Evolutionary conservation across 2,113 vertebrate genomes (phyloP).

Genomic region (Oenanthe melanoleuca): DNA sequence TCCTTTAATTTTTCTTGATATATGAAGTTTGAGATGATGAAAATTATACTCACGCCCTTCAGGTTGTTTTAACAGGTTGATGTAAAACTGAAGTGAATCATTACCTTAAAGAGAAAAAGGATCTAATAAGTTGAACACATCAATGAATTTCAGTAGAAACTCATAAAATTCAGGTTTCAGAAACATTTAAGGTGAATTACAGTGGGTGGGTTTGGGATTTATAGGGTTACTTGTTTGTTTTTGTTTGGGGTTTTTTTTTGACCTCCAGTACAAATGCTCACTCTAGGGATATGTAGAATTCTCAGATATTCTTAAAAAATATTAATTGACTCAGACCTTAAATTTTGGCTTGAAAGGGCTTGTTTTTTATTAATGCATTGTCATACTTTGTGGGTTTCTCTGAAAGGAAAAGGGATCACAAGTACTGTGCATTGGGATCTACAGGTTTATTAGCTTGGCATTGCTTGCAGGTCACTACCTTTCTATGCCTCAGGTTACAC

Average conservation of each 20-base stretch:
- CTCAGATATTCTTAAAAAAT: neutral
- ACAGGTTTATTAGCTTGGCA: neutral
- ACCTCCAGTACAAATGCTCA: neutral
- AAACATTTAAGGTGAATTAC: neutral
- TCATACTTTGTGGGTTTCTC: neutral
- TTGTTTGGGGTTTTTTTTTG: neutral
- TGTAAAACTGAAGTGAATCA: neutral
- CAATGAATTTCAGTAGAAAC: neutral
- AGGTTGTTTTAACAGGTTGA: neutral
- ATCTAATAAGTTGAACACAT: neutral
- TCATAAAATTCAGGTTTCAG: neutral
- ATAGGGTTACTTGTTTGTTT: fast-evolving
- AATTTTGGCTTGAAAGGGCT: neutral
- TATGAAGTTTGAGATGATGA: neutral
- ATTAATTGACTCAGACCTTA: neutral
- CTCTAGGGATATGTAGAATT: neutral
- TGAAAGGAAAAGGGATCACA: neutral
- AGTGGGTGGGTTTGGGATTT: neutral
- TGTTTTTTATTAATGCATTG: neutral
- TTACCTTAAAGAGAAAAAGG: neutral
- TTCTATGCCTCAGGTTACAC: neutral
- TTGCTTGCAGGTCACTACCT: neutral
- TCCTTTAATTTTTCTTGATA: neutral
- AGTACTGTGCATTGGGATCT: neutral
- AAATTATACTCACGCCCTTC: neutral